Percentiles rank a stretch among this genome's conserved stretches.
These are phyloP conservation scores for Crocallis elinguaria DNA, from an alignment of 2,888 invertebrate genomes.

Conservation along the genomic window DNA sequence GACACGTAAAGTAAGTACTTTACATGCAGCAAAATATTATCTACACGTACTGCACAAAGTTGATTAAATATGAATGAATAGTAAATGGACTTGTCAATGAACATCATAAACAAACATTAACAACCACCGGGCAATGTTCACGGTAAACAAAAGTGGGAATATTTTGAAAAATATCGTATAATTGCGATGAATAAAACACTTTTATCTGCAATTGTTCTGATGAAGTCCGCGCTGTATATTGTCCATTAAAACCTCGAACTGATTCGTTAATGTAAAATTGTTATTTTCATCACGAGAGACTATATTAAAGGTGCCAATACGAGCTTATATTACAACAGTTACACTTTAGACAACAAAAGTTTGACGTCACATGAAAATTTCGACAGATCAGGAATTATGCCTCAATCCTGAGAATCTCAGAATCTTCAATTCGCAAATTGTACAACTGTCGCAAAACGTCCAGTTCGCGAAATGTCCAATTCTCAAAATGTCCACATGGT, in stretches of 20 bases:
- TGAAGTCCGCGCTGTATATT: constrained; percentile 53
- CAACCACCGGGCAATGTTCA: constrained; percentile 4
- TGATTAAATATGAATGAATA: too few relatives aligned
- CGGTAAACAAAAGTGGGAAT: constrained; percentile 10
- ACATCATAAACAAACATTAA: not conserved
- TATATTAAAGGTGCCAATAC: constrained; percentile 40
- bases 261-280: constrained; percentile 62
- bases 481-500: too few relatives aligned
- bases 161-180: constrained; percentile 40
- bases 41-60: too few relatives aligned
- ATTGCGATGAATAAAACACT: constrained; percentile 56
- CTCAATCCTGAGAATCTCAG: too few relatives aligned
- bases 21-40: too few relatives aligned
- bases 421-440: too few relatives aligned
- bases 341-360: constrained; percentile 1
- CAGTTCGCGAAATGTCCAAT: too few relatives aligned
- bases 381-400: too few relatives aligned
- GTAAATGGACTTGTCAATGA: not conserved
- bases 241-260: constrained; percentile 63
- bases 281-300: constrained; percentile 64
- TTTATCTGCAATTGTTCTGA: constrained; percentile 57
- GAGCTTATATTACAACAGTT: not conserved
- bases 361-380: too few relatives aligned
- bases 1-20: too few relatives aligned
- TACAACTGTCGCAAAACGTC: too few relatives aligned